Evolutionary conservation across 2,888 invertebrate genomes (phyloP).

Genomic region (Ormyrus labotus): DNA sequence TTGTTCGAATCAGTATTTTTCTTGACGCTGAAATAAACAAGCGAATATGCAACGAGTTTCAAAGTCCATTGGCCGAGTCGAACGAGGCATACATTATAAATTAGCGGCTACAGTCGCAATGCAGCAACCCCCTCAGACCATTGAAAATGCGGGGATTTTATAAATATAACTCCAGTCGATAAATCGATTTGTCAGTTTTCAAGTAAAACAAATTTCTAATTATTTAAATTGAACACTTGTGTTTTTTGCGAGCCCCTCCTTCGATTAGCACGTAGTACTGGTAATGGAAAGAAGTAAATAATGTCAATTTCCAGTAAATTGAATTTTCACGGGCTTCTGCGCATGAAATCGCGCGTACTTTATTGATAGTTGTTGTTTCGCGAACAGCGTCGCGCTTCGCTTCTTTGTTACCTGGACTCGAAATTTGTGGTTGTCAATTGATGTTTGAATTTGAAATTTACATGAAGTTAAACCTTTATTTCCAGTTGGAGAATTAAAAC

Average conservation of each 20-base stretch:
- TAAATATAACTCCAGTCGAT: slow-evolving; percentile 24
- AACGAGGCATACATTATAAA: slow-evolving; percentile 11
- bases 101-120: slow-evolving; percentile 11
- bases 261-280: too few relatives aligned
- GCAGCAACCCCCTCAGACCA: neutral
- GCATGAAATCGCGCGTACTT: too few relatives aligned
- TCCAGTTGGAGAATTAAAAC: too few relatives aligned
- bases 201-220: neutral
- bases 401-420: too few relatives aligned
- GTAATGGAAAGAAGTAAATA: too few relatives aligned
- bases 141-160: slow-evolving; percentile 16
- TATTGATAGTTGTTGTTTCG: too few relatives aligned
- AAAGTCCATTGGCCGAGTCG: slow-evolving; percentile 21
- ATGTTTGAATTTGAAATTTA: too few relatives aligned
- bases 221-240: too few relatives aligned
- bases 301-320: neutral
- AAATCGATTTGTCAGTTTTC: slow-evolving; percentile 9
- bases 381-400: too few relatives aligned
- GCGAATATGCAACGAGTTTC: neutral
- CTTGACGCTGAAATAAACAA: neutral
- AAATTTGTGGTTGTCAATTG: too few relatives aligned
- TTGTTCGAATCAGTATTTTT: neutral
- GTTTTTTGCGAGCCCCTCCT: too few relatives aligned
- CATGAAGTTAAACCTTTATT: neutral
- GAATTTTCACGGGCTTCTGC: too few relatives aligned